A percentile compares a stretch with the other conserved stretches of the same genome.
These are phyloP conservation scores for Sicus ferrugineus DNA, from an alignment of 2,888 invertebrate species.

Conservation along the genomic window DNA sequence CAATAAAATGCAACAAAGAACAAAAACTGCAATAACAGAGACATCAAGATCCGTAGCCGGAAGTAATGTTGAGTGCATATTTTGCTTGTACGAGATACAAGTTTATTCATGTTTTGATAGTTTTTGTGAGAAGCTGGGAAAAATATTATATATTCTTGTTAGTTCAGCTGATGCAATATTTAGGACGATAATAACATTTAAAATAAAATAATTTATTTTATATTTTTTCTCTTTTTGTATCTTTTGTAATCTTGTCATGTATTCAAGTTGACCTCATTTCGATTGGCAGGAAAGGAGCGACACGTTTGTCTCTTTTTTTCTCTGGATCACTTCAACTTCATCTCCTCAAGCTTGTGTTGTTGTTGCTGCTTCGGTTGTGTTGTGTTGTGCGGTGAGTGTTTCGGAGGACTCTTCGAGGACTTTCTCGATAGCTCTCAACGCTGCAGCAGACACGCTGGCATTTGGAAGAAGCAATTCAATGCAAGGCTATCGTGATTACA, in stretches of 20 bases:
- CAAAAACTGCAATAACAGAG: too few relatives aligned
- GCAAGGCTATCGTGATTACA: constrained; percentile 6
- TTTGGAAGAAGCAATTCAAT: constrained; percentile 20
- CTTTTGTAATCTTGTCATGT: background rate
- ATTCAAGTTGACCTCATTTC: background rate
- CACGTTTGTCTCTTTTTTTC: background rate
- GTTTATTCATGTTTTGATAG: background rate
- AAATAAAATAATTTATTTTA: too few relatives aligned
- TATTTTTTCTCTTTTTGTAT: background rate
- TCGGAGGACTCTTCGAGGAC: background rate
- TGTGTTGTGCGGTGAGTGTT: background rate
- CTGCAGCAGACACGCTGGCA: background rate
- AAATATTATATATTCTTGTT: too few relatives aligned
- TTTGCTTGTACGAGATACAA: background rate
- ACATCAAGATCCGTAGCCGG: too few relatives aligned
- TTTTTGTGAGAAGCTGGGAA: too few relatives aligned
- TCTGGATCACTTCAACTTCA: background rate
- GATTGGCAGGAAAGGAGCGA: background rate
- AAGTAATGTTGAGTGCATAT: too few relatives aligned
- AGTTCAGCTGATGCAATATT: too few relatives aligned
- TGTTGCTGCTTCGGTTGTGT: background rate
- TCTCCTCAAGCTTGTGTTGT: background rate
- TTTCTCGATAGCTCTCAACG: background rate
- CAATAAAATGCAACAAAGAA: too few relatives aligned
- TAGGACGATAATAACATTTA: too few relatives aligned